phyloP scores from a whole-genome alignment of 2,113 vertebrate species.

The Campylorhamphus procurvoides region DNA sequence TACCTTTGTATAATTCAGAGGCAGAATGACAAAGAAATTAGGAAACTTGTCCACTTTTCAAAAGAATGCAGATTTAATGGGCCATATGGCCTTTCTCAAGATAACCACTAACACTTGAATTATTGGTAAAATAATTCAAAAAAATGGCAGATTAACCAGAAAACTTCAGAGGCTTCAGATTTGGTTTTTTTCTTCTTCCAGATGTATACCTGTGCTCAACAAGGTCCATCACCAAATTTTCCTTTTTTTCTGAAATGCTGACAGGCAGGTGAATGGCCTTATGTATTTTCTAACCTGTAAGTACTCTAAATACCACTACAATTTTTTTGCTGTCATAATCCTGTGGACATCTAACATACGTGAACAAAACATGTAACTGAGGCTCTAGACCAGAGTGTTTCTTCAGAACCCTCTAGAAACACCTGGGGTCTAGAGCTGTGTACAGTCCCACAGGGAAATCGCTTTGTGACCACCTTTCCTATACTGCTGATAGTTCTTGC shows the following conservation, averaged over 20 bases:
- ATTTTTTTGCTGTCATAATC: not conserved
- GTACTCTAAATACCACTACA: not conserved
- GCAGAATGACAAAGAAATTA: not conserved
- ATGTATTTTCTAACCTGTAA: not conserved
- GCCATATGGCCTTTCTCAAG: not conserved
- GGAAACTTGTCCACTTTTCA: not conserved
- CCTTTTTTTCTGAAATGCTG: not conserved
- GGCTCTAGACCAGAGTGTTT: not conserved
- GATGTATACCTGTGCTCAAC: not conserved
- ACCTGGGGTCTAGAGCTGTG: accelerated
- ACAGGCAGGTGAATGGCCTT: not conserved
- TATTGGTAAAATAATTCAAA: not conserved
- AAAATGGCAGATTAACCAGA: not conserved
- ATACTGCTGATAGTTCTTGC: not conserved
- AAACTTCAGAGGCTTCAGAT: not conserved
- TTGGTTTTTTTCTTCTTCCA: not conserved
- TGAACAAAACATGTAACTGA: not conserved
- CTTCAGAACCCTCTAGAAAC: not conserved
- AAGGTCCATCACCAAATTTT: not conserved
- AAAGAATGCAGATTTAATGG: not conserved
- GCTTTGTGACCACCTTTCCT: not conserved
- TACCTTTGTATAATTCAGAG: not conserved
- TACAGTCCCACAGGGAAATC: not conserved
- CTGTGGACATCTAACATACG: not conserved
- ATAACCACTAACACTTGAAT: not conserved